Base-by-base conservation (phyloP, 1,140 invertebrate genomes). In the Caenorhabditis inopinata region DNA sequence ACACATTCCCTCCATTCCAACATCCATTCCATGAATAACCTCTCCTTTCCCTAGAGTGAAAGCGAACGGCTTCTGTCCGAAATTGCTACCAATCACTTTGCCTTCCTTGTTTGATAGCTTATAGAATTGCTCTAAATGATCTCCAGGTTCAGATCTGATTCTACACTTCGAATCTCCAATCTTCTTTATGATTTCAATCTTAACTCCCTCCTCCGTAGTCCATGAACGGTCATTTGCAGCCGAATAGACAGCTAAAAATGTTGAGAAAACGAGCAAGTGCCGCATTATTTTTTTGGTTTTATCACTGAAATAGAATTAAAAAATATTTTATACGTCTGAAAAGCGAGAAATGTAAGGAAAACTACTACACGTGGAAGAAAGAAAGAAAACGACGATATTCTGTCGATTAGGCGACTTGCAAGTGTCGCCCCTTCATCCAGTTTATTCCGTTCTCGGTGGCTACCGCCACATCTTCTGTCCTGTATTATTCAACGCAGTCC, bases 111-210 rank as follows among this genome's bases (percentile, higher is more conserved):
- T 83, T 4, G 86, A 82, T 12, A 87, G 79, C 73, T 87, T 87
- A 79, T 85, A 87, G 75, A 81, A 87, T 77, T 87, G 86, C 53
- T 87, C 85, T 16, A 87, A 23, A n/a, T 86, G 53, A 77, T 87
- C 86, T 14, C 87, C 87, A 21, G 82, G 16, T 47, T 88, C 46
- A 4, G 83, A 83, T 21, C 74, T 46, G 51, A 89, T 83, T 58
- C 88, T 86, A 48, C 86, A 87, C 68, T 87, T 87, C 2, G 74
- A 76, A 32, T 86, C 85, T 83, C 86, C 83, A 38, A 87, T 87
- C 73, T 87, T 87, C 46, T 89, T 87, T 76, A 87, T 87, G 35
- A 87, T 89, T 46, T 87, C 86, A 45, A 87, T 82, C 45, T 86
- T 81, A n/a, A 89, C 80, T 1, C 87, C 86, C n/a, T 87, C 87